These are phyloP conservation scores for Vandiemenella viatica DNA, from an alignment of 2,888 invertebrate genomes.

Conservation along the genomic window DNA sequence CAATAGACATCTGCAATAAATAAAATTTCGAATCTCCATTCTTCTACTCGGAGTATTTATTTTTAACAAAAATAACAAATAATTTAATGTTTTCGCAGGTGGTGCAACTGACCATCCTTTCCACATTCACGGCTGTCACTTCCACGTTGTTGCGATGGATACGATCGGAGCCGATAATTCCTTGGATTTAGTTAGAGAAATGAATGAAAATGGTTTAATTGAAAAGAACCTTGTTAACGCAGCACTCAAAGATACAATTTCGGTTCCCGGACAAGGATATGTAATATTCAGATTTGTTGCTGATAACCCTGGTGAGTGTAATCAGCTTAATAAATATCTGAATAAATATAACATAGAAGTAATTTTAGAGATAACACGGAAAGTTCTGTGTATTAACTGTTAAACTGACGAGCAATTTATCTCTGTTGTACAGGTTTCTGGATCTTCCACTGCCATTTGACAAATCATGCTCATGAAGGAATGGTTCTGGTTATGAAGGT, in stretches of 20 bases:
- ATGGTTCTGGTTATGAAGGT: constrained; percentile 32
- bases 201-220: constrained; percentile 25
- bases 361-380: not conserved
- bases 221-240: constrained; percentile 25
- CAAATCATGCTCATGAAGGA: constrained; percentile 31
- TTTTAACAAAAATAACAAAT: too few species aligned
- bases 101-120: constrained; percentile 25
- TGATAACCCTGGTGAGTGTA: constrained; percentile 29
- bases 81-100: not conserved
- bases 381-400: not conserved
- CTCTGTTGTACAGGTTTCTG: constrained; percentile 27
- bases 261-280: constrained; percentile 33
- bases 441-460: constrained; percentile 33
- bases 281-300: constrained; percentile 31
- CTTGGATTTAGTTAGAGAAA: constrained; percentile 22
- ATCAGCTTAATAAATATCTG: not conserved
- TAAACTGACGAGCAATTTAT: not conserved
- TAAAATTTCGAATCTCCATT: too few species aligned
- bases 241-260: constrained; percentile 31
- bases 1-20: too few species aligned
- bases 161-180: constrained; percentile 23
- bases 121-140: constrained; percentile 29
- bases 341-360: not conserved
- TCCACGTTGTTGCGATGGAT: constrained; percentile 26
- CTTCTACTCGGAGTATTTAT: too few species aligned